A percentile compares a stretch with the other conserved stretches of the same genome.
phyloP scores from a whole-genome alignment of 2,113 vertebrate genomes.

The Oryzias celebensis region DNA sequence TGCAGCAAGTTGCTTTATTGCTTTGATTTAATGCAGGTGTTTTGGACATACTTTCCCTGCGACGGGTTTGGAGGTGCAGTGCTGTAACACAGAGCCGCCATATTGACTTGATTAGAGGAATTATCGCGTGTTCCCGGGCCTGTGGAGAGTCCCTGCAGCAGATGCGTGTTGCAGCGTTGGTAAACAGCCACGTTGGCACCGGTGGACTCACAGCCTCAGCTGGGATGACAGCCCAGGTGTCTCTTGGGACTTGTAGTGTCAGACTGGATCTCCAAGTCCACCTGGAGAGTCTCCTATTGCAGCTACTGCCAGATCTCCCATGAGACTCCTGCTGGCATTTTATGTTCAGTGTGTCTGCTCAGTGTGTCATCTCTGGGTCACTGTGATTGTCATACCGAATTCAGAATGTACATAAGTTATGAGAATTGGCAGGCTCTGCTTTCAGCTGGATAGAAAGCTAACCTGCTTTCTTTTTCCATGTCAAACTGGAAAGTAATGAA shows the following conservation, averaged over 20 bases:
- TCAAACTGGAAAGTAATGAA: background rate
- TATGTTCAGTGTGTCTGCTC: constrained; percentile 37
- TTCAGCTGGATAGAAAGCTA: too few relatives aligned
- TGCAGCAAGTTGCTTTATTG: constrained; percentile 43
- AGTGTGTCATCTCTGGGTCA: constrained; percentile 35
- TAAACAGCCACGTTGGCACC: constrained; percentile 76
- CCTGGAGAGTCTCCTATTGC: constrained; percentile 66
- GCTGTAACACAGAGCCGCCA: constrained; percentile 58
- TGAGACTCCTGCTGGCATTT: constrained; percentile 60
- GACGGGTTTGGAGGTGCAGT: constrained; percentile 53
- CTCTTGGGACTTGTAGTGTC: constrained; percentile 71
- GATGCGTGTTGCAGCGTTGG: constrained; percentile 67
- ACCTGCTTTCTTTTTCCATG: background rate
- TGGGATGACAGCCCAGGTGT: constrained; percentile 71
- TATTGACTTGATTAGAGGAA: constrained; percentile 78
- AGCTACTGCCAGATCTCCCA: constrained; percentile 41
- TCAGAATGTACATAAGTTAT: constrained; percentile 24
- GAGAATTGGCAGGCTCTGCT: constrained; percentile 19
- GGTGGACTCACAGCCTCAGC: constrained; percentile 50
- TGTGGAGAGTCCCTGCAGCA: constrained; percentile 67
- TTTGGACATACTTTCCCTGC: constrained; percentile 59
- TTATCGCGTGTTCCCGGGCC: constrained; percentile 66
- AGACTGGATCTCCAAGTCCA: constrained; percentile 62
- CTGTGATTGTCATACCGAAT: constrained; percentile 38
- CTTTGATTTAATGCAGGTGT: constrained; percentile 69